Percentiles rank a stretch among this genome's conserved stretches.
These are phyloP conservation scores for Scopus umbretta DNA, from an alignment of 2,113 vertebrate genomes.

Conservation along the genomic window DNA sequence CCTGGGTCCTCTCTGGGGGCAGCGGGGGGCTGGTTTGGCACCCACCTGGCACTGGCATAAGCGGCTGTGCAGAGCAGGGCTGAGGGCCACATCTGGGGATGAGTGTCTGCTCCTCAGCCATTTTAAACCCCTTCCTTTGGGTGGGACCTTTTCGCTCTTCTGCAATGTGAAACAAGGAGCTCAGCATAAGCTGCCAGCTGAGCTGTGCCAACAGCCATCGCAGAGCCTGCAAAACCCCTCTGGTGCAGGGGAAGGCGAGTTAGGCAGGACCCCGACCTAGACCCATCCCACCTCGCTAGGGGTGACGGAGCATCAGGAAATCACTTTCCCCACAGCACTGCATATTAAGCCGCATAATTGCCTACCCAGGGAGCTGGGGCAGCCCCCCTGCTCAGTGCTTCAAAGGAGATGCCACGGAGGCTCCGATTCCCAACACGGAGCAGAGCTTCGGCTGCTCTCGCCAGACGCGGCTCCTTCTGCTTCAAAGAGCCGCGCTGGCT, in stretches of 20 bases:
- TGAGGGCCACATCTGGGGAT: not conserved
- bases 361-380: not conserved
- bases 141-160: not conserved
- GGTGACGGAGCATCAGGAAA: not conserved
- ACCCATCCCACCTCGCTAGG: not conserved
- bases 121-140: not conserved
- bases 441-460: not conserved
- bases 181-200: not conserved
- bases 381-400: not conserved
- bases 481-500: not conserved
- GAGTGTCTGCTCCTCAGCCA: not conserved
- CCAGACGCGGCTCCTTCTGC: not conserved
- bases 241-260: not conserved
- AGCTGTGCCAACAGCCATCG: not conserved
- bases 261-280: not conserved
- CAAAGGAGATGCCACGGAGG: not conserved
- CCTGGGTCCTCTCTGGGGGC: not conserved
- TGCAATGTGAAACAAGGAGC: not conserved
- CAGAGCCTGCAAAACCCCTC: not conserved
- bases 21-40: not conserved
- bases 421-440: fast-evolving
- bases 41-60: not conserved
- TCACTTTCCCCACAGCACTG: not conserved
- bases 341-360: not conserved
- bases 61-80: not conserved